These are phyloP conservation scores for Leptinotarsa haldemani DNA, from an alignment of 2,888 invertebrate genomes.

Conservation along the genomic window DNA sequence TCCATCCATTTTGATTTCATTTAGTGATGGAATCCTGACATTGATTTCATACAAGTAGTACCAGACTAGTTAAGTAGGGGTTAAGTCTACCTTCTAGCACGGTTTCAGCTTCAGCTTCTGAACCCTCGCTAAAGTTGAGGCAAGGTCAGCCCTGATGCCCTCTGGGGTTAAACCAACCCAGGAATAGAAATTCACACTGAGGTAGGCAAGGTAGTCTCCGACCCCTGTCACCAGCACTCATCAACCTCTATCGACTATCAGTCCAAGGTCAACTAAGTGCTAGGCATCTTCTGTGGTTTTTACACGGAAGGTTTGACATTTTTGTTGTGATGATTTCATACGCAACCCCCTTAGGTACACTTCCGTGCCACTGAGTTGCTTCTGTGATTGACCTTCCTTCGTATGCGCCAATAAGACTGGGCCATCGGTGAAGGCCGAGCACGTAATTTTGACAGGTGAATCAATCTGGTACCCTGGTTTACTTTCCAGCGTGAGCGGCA, in stretches of 20 bases:
- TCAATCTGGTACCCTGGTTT: constrained; percentile 45
- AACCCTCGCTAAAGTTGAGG: constrained; percentile 45
- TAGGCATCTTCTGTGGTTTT: constrained; percentile 50
- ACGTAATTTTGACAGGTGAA: constrained; percentile 45
- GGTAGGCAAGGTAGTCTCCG: constrained; percentile 48
- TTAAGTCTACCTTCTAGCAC: constrained; percentile 58
- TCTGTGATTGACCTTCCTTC: constrained; percentile 43
- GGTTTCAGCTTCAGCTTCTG: constrained; percentile 58
- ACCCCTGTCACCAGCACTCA: constrained; percentile 34
- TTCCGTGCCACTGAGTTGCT: constrained; percentile 49
- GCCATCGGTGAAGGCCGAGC: constrained; percentile 62
- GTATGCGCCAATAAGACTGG: too few relatives aligned
- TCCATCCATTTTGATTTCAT: constrained; percentile 46
- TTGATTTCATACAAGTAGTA: constrained; percentile 59
- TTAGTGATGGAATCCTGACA: constrained; percentile 49
- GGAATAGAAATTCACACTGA: constrained; percentile 55
- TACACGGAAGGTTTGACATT: constrained; percentile 49
- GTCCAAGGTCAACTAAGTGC: constrained; percentile 52
- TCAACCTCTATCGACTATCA: constrained; percentile 45
- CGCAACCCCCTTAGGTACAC: constrained; percentile 51
- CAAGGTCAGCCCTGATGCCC: constrained; percentile 35
- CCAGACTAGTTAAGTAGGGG: constrained; percentile 60
- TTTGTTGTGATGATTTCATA: constrained; percentile 39
- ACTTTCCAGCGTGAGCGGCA: constrained; percentile 51
- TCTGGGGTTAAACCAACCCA: constrained; percentile 45